Base-by-base conservation (phyloP, 2,797 vertebrate species). In the Linurgus olivaceus region DNA sequence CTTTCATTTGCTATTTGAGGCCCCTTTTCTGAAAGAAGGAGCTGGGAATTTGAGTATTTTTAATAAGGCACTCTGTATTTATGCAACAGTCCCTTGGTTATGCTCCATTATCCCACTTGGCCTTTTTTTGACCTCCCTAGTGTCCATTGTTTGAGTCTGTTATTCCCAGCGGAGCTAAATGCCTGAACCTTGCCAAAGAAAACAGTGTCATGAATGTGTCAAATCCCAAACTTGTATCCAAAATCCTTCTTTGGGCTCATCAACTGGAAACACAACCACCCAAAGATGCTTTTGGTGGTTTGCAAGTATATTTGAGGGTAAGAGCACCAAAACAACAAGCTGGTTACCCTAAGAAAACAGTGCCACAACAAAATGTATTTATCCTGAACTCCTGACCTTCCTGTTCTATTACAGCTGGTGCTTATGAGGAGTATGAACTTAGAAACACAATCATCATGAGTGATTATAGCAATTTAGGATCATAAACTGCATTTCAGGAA, bases 151-250 rank as follows among this genome's bases (percentile, higher is more conserved):
- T 94, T 71, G 83, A 85, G 80, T 24, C 40, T 19, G 54, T 54
- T 74, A 86, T 66, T 94, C 91, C 73, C 74, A 92, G 88, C 29
- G 54, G 74, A 94, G 65, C 70, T 94, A 94, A 95, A 96, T 29
- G 84, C 42, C 77, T 55, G 47, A 91, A 40, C 67, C 47, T 63
- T 92, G 86, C 61, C 95, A 95, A 71, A 91, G 63, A 93, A 96
- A 91, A 72, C 61, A 47, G 78, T 74, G 55, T 76, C 52, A 67
- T 17, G 54, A 62, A 86, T 26, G 17, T 72, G 77, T 89, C 70
- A 74, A 79, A 88, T 54, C 67, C 85, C 80, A 96, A 93, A 38
- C 77, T 72, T 38, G 57, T 55, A 71, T 58, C 75, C 38, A 28
- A 96, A 93, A 40, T 83, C 45, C 47, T 48, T 47, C 47, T 90